A percentile compares a stretch with the other conserved stretches of the same genome.
Conservation (phyloP, 2,797 vertebrate species). For the Trichosurus vulpecula region DNA sequence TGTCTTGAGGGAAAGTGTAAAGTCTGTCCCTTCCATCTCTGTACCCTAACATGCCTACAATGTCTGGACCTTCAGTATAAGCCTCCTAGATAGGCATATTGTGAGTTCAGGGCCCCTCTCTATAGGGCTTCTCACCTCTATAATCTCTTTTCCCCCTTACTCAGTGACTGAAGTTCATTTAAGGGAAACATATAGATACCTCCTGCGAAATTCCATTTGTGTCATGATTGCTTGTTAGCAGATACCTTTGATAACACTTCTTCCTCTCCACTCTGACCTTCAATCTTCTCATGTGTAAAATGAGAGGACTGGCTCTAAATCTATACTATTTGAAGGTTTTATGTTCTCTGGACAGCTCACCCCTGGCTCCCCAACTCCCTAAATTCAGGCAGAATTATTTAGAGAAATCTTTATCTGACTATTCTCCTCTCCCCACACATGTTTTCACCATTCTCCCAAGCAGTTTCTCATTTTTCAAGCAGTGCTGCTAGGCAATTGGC, state of each 20-base stretch:
- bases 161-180: neutral
- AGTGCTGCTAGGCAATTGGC: neutral
- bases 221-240: neutral
- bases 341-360: neutral
- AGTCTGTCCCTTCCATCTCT: neutral
- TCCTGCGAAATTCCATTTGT: neutral
- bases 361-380: neutral
- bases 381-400: neutral
- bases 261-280: neutral
- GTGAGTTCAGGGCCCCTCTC: neutral
- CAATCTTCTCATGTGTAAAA: neutral
- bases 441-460: neutral
- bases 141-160: neutral
- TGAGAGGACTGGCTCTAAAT: neutral
- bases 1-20: neutral
- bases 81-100: neutral
- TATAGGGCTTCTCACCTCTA: neutral
- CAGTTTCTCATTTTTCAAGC: neutral
- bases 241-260: neutral
- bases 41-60: neutral
- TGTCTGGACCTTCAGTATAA: neutral
- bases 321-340: neutral
- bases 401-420: neutral
- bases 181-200: neutral
- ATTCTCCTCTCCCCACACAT: neutral